Base-by-base conservation (phyloP, 1,140 invertebrate species). In the Galendromus occidentalis region DNA sequence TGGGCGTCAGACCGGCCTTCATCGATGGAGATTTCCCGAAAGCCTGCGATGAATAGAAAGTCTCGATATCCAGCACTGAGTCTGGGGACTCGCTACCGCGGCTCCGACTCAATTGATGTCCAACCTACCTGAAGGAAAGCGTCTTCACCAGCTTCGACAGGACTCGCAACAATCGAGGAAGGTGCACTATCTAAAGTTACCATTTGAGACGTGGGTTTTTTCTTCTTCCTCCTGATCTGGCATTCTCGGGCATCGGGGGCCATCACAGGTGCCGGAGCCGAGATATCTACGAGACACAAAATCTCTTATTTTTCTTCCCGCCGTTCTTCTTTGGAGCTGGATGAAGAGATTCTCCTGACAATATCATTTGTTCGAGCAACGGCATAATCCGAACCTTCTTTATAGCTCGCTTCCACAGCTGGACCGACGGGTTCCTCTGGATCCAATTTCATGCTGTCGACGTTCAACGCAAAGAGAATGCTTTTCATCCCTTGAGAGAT, bases 381-480 rank as follows among this genome's bases (percentile, higher is more conserved):
- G 9, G 9, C 33, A 39, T 6, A 9, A 39, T 4, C 9, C 33
- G 33, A 39, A 39, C 33, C 33, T 39, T 39, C 33, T 39, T 39
- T 39, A 9, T 39, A 39, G 9, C 9, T 39, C 9, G 4, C 65
- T 44, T 67, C 66, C 4, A 66, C 55, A 4, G 71, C 68, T 64
- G 70, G 71, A 6, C 72, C 64, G 25, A 69, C 69, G 42, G 68
- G 22, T 22, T 59, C 51, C 22, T 59, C 71, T 45, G 69, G 77
- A 78, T 91, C 88, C 44, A 92, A 77, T 73, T 87, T 85, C 65
- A 82, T 76, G 76, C 86, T 87, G 74, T 93, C 88, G 69, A 91
- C 86, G 71, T 82, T 86, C 71, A 93, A 84, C 28, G 90, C 90
- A 79, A 94, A 94, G 69, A 92, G 79, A 73, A 93, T 85, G 42